Evolutionary conservation across 2,888 invertebrate genomes (phyloP).

Genomic region (Zaprionus obscuricornis): DNA sequence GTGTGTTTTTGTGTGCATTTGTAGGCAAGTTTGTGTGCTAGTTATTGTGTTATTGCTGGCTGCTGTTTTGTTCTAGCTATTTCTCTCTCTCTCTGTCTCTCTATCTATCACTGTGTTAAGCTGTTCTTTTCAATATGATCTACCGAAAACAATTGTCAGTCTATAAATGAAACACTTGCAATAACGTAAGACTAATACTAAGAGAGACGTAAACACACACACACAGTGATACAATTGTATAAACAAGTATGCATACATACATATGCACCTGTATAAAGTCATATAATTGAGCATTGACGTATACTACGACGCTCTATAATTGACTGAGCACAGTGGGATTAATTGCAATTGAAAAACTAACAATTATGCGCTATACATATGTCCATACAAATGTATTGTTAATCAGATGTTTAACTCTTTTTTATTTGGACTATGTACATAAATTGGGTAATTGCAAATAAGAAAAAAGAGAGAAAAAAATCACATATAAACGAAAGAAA

Average conservation of each 20-base stretch:
- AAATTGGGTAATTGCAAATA: constrained; percentile 59
- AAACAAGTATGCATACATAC: neutral
- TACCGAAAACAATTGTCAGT: constrained; percentile 59
- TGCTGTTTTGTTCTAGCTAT: constrained; percentile 28
- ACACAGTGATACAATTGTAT: neutral
- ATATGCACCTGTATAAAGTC: neutral
- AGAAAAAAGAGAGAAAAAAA: constrained; percentile 36
- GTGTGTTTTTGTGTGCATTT: too few species aligned
- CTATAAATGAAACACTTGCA: constrained; percentile 53
- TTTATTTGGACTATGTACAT: neutral
- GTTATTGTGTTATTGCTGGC: constrained; percentile 47
- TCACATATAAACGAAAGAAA: constrained; percentile 8
- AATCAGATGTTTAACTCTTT: too few species aligned
- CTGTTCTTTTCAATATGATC: constrained; percentile 61
- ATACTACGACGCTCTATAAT: neutral
- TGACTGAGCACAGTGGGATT: constrained; percentile 52
- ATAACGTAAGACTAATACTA: constrained; percentile 14
- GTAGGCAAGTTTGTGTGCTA: constrained; percentile 52
- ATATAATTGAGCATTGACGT: constrained; percentile 36
- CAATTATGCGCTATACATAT: neutral
- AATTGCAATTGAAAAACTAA: constrained; percentile 20
- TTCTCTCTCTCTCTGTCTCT: too few species aligned
- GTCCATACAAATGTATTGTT: neutral
- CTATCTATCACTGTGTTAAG: constrained; percentile 44
- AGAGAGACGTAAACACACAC: constrained; percentile 7